Percentiles rank a stretch among this genome's conserved stretches.
Evolutionary conservation across 2,113 vertebrate genomes (phyloP).

Genomic region (Puffinus mauretanicus): DNA sequence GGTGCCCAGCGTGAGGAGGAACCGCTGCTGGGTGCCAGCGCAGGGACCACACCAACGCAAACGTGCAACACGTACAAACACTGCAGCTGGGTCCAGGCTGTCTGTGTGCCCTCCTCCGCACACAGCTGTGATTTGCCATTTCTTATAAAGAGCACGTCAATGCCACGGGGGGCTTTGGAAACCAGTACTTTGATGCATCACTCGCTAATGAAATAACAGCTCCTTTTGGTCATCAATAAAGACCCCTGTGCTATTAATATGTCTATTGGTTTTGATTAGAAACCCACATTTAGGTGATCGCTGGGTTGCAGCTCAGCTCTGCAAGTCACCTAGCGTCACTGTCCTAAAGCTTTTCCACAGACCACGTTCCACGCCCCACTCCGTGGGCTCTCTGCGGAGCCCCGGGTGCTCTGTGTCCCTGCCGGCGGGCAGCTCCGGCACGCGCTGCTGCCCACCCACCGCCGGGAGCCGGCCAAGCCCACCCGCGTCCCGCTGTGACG

Average conservation of each 20-base stretch:
- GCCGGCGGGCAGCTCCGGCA: neutral
- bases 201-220: neutral
- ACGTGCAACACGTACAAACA: too few species aligned
- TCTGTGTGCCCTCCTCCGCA: neutral
- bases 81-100: too few species aligned
- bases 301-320: neutral
- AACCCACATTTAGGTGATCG: neutral
- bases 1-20: neutral
- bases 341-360: neutral
- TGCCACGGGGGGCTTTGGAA: neutral
- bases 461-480: neutral
- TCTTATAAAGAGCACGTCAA: too few species aligned
- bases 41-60: neutral
- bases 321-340: neutral
- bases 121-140: neutral
- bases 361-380: too few species aligned
- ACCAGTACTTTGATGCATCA: neutral
- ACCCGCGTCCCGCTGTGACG: neutral
- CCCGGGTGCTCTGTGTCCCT: neutral
- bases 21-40: neutral
- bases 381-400: neutral
- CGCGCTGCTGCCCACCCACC: neutral
- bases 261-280: neutral
- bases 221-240: neutral
- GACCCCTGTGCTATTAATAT: too few species aligned